These are phyloP conservation scores for Muscidifurax raptorellus DNA, from an alignment of 1,140 invertebrate species.

Conservation along the genomic window DNA sequence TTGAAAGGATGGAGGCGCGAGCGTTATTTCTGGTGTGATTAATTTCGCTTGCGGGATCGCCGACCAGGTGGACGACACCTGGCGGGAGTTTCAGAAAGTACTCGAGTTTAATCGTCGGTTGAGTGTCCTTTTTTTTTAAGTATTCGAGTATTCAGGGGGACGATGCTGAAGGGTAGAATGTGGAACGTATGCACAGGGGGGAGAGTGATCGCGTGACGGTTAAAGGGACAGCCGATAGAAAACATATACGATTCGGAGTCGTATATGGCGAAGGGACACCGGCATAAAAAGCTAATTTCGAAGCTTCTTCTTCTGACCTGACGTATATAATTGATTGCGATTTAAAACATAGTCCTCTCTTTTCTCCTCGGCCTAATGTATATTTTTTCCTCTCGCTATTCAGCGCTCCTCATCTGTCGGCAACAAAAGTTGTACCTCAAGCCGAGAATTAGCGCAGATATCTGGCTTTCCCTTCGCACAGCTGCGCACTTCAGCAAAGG, in stretches of 20 bases:
- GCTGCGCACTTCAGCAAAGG: background rate
- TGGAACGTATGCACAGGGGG: background rate
- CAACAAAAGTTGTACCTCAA: background rate
- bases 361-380: background rate
- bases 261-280: too few species aligned
- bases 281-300: too few species aligned
- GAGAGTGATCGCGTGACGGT: constrained; percentile 6
- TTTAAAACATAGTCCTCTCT: too few species aligned
- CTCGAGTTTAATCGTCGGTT: background rate
- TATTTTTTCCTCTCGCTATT: background rate
- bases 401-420: background rate
- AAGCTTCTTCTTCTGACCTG: too few species aligned
- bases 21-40: background rate
- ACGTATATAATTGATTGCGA: too few species aligned
- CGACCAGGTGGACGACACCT: constrained; percentile 14
- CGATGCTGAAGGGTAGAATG: background rate
- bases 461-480: background rate
- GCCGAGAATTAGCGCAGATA: background rate
- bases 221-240: constrained; percentile 37
- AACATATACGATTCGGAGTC: too few species aligned
- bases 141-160: constrained; percentile 34
- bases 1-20: background rate
- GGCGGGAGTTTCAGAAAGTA: background rate
- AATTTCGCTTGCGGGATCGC: background rate
- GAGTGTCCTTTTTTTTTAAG: background rate